Base-by-base conservation (phyloP, 2,113 vertebrate genomes). In the Polypterus bichir region DNA sequence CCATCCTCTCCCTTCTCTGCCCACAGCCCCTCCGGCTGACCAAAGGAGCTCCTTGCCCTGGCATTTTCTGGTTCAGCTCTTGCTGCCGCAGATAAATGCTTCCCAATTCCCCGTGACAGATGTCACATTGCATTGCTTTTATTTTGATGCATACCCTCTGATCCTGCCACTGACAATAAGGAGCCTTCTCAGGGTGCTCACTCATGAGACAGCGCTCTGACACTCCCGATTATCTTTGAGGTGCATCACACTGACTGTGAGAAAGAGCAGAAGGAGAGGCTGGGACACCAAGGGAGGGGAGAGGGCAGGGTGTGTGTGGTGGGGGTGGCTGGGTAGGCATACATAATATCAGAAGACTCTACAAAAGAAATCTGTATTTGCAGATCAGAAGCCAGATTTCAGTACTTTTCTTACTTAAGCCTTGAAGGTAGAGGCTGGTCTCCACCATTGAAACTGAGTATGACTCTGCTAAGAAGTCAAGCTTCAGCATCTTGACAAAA, bases 11-110 rank as follows among this genome's bases (percentile, higher is more conserved):
- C 48, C 71, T 73, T 75, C 69, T 71, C 68, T 69, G 77, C 67
- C 69, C 59, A 65, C 64, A 60, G 3, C 60, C 60, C 68, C 72
- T 69, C 73, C 69, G 27, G 27, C 27, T 27, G 27, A 27, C 27
- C 27, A 27, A 27, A 27, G 55, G 52, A 59, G 68, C 69, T 79
- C 76, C 74, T 54, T 83, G 81, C 79, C 81, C 85, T 87, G 88
- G 82, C 77, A 82, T 84, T 88, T 89, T 88, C 79, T 83, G 84
- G 88, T 86, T 88, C 83, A 88, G 55, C 74, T 83, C 83, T 73
- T 78, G 74, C 75, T 68, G 76, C 71, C 76, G 59, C 79, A 76
- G 79, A 78, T 75, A 86, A 85, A 85, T 83, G 79, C 82, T 82
- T 73, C 74, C 59, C 85, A 76, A 76, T 88, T 72, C 68, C 76